These are phyloP conservation scores for Periophthalmus modestus DNA, from an alignment of 2,113 vertebrate species.

Conservation along the genomic window DNA sequence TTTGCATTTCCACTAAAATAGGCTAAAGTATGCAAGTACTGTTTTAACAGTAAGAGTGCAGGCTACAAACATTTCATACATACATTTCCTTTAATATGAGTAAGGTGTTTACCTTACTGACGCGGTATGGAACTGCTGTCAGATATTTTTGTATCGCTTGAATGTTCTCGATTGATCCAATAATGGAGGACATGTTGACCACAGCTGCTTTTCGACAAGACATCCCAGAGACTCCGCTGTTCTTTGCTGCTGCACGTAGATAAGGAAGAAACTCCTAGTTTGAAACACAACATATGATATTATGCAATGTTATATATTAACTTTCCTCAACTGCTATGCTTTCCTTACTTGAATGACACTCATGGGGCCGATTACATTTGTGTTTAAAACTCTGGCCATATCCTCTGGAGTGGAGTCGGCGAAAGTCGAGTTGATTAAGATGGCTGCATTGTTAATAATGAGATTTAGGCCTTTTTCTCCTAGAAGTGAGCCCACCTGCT, in stretches of 20 bases:
- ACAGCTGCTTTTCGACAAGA: conserved; percentile 70
- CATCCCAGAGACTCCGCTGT: conserved; percentile 53
- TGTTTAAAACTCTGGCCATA: conserved; percentile 67
- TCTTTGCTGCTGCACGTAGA: conserved; percentile 62
- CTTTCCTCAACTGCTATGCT: neutral
- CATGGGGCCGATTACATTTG: conserved; percentile 66
- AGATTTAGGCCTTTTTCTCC: conserved; percentile 74
- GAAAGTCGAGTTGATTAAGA: conserved; percentile 38
- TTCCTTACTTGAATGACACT: conserved; percentile 67
- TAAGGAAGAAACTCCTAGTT: conserved; percentile 68
- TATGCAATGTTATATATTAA: neutral
- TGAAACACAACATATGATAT: neutral
- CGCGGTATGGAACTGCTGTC: conserved; percentile 52
- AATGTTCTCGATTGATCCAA: conserved; percentile 57
- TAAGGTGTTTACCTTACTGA: conserved; percentile 64
- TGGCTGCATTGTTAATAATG: conserved; percentile 78
- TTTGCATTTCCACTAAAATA: no score
- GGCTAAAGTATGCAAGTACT: no score
- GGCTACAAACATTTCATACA: no score
- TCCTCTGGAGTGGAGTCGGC: conserved; percentile 62
- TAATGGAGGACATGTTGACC: conserved; percentile 61
- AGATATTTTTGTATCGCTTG: neutral
- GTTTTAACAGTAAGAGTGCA: no score
- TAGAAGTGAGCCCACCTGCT: conserved; percentile 65
- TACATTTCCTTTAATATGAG: neutral